These are phyloP conservation scores for Campopleginae sp. DNA, from an alignment of 2,888 invertebrate species.

Conservation along the genomic window DNA sequence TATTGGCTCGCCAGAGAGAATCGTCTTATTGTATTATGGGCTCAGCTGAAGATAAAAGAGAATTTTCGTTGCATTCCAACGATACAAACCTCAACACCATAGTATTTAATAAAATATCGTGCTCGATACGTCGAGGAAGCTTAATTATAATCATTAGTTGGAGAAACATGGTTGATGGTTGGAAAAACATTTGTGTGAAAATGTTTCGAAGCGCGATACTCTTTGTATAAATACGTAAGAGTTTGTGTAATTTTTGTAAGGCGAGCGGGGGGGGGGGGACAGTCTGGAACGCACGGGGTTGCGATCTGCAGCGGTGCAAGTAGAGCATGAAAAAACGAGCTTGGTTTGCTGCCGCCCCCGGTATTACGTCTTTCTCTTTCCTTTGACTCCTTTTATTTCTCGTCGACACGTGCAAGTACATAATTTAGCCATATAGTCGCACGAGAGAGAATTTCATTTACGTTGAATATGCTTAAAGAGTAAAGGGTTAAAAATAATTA, in stretches of 20 bases:
- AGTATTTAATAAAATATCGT: not conserved
- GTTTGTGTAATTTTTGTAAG: slow-evolving; percentile 5
- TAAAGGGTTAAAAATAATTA: slow-evolving; percentile 2
- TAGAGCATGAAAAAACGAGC: slow-evolving; percentile 79
- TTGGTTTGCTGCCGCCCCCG: slow-evolving; percentile 45
- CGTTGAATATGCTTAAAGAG: slow-evolving; percentile 5
- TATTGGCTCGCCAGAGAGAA: no score
- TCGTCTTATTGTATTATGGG: no score
- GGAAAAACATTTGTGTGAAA: not conserved
- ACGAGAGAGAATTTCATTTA: slow-evolving; percentile 49
- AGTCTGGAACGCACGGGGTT: slow-evolving; percentile 67
- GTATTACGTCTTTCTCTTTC: slow-evolving; percentile 50
- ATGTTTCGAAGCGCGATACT: not conserved
- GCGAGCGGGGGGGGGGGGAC: slow-evolving; percentile 66
- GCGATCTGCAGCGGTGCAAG: slow-evolving; percentile 71
- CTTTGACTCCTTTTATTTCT: not conserved
- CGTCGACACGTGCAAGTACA: slow-evolving; percentile 69
- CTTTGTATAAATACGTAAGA: not conserved
- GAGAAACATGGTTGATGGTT: not conserved
- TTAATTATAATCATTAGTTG: not conserved
- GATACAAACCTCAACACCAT: no score
- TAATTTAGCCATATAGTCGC: slow-evolving; percentile 40
- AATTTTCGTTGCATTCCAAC: no score
- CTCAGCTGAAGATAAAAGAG: no score
- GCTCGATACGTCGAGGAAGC: not conserved